Evolutionary conservation across 1,140 invertebrate species (phyloP).

Genomic region (Zaprionus ornatus): DNA sequence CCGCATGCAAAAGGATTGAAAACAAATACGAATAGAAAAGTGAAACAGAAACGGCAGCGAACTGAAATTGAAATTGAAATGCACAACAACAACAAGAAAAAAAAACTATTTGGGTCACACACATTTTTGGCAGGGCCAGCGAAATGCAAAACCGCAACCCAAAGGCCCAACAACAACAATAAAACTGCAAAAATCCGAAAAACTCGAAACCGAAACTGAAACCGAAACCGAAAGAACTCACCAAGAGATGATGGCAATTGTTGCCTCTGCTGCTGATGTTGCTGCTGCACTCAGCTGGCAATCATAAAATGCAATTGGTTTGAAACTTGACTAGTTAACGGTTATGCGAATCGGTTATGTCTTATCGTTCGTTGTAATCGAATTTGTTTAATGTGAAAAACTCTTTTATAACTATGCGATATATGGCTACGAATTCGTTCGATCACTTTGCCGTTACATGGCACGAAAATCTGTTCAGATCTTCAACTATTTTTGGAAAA

Average conservation of each 20-base stretch:
- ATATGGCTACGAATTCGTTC: not conserved
- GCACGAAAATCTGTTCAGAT: not conserved
- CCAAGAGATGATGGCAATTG: constrained; percentile 66
- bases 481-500: not conserved
- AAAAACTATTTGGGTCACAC: constrained; percentile 64
- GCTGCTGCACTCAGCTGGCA: constrained; percentile 61
- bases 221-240: constrained; percentile 35
- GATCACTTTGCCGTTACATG: not conserved
- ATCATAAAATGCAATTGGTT: constrained; percentile 82
- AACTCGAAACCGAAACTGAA: not conserved
- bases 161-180: constrained; percentile 4
- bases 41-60: constrained; percentile 31
- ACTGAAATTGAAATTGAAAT: constrained; percentile 45
- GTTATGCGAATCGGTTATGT: constrained; percentile 37
- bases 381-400: not conserved
- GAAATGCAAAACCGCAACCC: constrained; percentile 44
- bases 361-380: not conserved
- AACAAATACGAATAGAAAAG: constrained; percentile 42
- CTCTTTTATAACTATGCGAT: not conserved
- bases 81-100: constrained; percentile 40
- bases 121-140: constrained; percentile 44
- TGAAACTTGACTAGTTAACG: constrained; percentile 61
- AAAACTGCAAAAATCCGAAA: not conserved
- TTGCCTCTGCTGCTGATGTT: constrained; percentile 22
- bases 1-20: constrained; percentile 47